These are phyloP conservation scores for Copsychus sechellarum DNA, from an alignment of 2,113 vertebrate species.

Conservation along the genomic window DNA sequence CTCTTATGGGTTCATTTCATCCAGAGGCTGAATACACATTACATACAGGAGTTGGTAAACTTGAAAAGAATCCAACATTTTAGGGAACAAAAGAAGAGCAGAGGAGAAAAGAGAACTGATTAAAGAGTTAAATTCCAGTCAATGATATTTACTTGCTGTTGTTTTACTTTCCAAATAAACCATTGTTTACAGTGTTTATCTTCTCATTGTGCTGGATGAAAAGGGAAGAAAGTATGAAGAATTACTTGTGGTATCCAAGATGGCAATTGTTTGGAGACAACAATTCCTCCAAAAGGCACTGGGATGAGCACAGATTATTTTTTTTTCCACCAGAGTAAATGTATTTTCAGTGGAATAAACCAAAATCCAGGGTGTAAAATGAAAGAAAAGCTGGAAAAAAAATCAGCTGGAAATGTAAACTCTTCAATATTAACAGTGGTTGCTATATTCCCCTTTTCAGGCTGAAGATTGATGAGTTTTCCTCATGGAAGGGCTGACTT, in stretches of 20 bases:
- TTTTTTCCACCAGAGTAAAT: neutral
- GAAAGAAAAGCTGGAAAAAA: neutral
- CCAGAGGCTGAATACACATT: neutral
- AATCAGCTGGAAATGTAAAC: neutral
- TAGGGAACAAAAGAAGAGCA: neutral
- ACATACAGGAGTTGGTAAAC: neutral
- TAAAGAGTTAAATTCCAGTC: neutral
- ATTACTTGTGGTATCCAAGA: neutral
- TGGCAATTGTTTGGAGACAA: neutral
- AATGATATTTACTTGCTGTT: neutral
- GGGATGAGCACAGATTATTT: neutral
- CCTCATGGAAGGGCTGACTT: neutral
- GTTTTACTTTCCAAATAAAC: neutral
- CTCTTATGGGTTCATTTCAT: neutral
- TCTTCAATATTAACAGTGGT: neutral
- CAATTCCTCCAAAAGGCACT: neutral
- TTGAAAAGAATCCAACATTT: neutral
- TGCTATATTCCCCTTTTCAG: neutral
- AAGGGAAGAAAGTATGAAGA: neutral
- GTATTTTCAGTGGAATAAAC: neutral
- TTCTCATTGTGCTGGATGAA: neutral
- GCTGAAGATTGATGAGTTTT: neutral
- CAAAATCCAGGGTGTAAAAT: neutral
- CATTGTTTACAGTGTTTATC: neutral
- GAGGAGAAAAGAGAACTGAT: neutral